phyloP scores from a whole-genome alignment of 2,888 invertebrate genomes.

The Eupsilia transversa region DNA sequence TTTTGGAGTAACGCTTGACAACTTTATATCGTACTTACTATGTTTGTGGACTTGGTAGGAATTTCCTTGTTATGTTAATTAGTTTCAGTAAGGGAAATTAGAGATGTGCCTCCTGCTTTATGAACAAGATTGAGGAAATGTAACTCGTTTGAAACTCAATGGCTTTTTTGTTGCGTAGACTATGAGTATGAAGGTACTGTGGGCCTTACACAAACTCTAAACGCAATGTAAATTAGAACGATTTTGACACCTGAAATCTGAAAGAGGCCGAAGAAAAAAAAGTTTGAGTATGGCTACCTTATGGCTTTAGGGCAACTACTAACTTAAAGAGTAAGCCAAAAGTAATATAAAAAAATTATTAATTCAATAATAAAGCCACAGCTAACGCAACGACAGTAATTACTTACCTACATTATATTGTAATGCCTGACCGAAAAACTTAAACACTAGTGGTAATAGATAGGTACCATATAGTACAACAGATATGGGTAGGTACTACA shows the following conservation, averaged over 20 bases:
- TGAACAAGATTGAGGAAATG: conserved; percentile 23
- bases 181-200: background rate
- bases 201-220: too few species aligned
- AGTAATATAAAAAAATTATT: background rate
- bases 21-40: conserved; percentile 59
- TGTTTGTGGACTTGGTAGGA: conserved; percentile 46
- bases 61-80: conserved; percentile 67
- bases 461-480: too few species aligned
- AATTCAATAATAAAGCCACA: conserved; percentile 1
- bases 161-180: background rate
- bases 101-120: conserved; percentile 48
- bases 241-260: too few species aligned
- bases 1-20: conserved; percentile 57
- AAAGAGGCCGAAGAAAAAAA: too few species aligned
- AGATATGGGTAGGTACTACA: too few species aligned
- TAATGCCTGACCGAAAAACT: background rate
- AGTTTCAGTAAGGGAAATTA: conserved; percentile 59
- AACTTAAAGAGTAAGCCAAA: background rate
- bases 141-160: conserved; percentile 19
- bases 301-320: background rate
- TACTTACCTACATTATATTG: too few species aligned
- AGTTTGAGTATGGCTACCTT: too few species aligned
- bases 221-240: too few species aligned
- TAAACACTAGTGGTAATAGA: too few species aligned
- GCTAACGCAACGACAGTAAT: background rate